Base-by-base conservation (phyloP, 2,888 invertebrate species). In the Bhutanitis thaidina region DNA sequence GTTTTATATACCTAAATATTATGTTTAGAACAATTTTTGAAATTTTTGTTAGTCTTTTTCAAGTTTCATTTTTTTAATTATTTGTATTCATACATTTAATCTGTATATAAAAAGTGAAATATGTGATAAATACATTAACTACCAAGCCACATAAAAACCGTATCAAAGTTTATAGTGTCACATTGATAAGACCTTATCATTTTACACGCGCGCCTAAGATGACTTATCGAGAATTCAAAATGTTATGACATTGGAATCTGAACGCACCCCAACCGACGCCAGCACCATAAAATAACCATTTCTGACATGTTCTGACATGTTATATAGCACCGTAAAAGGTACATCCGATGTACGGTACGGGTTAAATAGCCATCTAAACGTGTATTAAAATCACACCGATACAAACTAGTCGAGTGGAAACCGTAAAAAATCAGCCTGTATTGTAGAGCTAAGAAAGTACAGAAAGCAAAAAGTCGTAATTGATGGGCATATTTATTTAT, bases 281-380 rank as follows among this genome's bases (percentile, higher is more conserved):
- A 62, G 60, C 57, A 77, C 77, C 82, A 77, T 89, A 87, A 88
- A 89, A 89, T 81, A 86, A 77, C 86, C 85, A 83, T 87, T 84
- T 71, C 80, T 80, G 75, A 79, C 79, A 72, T 80, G 77, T 83
- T 72, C 80, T 79, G 74, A 79, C 80, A 74, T 80, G 79, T 86
- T 86, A 87, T 86, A 84, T 72, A 74, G 77, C 72, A 74, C 80
- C 77, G 80, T 86, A 80, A 86, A 86, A 79, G 74, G 74, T 80
- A 77, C 73, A 74, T 76, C 73, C 69, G 69, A 69, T 68, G 64
- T 67, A 66, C 63, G 71, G 80, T 80, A 80, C 77, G 81, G 81
- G 80, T 82, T 83, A 84, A 86, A 85, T 77, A 75, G 77, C 75
- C 79, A 80, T 80, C 84, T 78, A 75, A 81, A 77, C 71, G 79